Percentiles rank a stretch among this genome's conserved stretches.
phyloP scores from a whole-genome alignment of 2,113 vertebrate genomes.

The Saiga tatarica region DNA sequence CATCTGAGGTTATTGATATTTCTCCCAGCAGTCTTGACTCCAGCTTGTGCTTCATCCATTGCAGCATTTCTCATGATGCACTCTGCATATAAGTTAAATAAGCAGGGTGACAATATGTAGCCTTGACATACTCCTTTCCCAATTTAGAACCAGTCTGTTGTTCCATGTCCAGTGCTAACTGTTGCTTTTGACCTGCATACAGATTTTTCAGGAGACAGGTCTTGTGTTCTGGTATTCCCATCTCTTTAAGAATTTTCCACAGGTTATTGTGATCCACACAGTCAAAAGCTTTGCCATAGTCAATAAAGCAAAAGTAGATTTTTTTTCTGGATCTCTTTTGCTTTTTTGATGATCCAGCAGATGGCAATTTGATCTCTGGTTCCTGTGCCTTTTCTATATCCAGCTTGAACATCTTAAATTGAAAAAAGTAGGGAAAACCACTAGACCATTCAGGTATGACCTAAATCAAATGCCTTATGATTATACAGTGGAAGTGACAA shows the following conservation, averaged over 20 bases:
- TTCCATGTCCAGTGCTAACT: not conserved
- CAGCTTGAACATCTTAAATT: not conserved
- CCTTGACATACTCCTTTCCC: not conserved
- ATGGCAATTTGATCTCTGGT: not conserved
- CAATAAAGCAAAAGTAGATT: not conserved
- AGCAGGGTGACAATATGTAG: not conserved
- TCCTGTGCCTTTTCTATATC: not conserved
- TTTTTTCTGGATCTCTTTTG: not conserved
- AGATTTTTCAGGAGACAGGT: not conserved
- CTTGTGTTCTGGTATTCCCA: not conserved
- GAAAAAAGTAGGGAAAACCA: not conserved
- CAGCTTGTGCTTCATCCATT: not conserved
- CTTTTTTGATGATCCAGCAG: not conserved
- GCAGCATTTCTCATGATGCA: not conserved
- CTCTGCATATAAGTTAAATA: not conserved
- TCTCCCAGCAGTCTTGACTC: not conserved
- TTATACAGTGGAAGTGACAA: not conserved
- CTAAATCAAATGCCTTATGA: not conserved
- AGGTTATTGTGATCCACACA: not conserved
- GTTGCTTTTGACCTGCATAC: not conserved
- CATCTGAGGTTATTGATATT: not conserved
- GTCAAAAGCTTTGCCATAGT: not conserved
- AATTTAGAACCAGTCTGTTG: not conserved
- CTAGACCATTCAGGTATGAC: not conserved
- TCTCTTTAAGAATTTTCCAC: not conserved